phyloP scores from a whole-genome alignment of 2,113 vertebrate genomes.

The Dasyprocta punctata region DNA sequence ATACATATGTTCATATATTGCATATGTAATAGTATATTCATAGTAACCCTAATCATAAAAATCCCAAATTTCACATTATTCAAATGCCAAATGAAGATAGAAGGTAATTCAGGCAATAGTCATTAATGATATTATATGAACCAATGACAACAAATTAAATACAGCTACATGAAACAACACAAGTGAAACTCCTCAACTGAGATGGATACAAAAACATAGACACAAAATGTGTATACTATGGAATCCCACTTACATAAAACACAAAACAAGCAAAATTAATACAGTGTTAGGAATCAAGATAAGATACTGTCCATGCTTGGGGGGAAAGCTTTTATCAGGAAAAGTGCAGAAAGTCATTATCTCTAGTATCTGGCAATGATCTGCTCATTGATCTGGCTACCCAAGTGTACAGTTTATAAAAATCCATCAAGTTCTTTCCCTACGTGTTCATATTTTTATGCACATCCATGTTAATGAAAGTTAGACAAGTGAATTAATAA shows the following conservation, averaged over 20 bases:
- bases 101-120: neutral
- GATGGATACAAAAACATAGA: neutral
- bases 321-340: neutral
- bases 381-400: neutral
- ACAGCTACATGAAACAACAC: neutral
- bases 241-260: neutral
- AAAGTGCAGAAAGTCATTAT: neutral
- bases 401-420: neutral
- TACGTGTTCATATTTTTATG: neutral
- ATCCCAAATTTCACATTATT: neutral
- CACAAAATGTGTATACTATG: neutral
- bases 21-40: neutral
- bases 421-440: neutral
- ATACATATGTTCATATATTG: neutral
- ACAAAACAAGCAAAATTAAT: neutral
- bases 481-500: neutral
- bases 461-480: neutral
- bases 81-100: neutral
- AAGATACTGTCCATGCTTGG: neutral
- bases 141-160: neutral
- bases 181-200: neutral
- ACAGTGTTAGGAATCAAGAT: fast-evolving
- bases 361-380: too few relatives aligned
- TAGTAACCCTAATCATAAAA: neutral
- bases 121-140: neutral